These are phyloP conservation scores for Drosophila ohnishii DNA, from an alignment of 1,140 invertebrate species.

Conservation along the genomic window DNA sequence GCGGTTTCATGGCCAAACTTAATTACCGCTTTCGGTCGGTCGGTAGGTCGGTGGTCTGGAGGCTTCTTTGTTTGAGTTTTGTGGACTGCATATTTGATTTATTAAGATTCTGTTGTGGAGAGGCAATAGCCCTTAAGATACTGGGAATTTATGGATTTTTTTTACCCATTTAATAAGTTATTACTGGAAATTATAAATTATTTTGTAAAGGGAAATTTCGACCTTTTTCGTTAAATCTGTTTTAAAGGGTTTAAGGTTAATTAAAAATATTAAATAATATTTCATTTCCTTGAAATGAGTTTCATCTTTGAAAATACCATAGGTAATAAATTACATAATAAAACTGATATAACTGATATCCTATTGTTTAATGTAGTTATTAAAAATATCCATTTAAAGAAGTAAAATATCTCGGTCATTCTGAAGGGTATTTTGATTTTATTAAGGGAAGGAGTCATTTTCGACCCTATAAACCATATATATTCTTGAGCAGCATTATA, in stretches of 20 bases:
- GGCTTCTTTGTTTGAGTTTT: conserved; percentile 17
- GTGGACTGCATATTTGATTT: conserved; percentile 27
- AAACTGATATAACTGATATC: no score
- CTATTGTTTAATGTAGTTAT: no score
- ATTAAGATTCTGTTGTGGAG: conserved; percentile 13
- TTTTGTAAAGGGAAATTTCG: no score
- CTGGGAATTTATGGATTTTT: background rate
- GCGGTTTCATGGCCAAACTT: conserved; percentile 42
- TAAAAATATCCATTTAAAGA: no score
- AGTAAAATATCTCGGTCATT: no score
- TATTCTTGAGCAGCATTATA: no score
- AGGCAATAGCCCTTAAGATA: background rate
- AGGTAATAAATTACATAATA: no score
- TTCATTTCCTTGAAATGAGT: no score
- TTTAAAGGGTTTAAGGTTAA: background rate
- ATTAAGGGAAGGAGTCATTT: no score
- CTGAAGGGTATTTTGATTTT: no score
- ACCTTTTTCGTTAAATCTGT: background rate
- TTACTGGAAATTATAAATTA: background rate
- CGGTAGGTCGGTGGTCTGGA: background rate
- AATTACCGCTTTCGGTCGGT: conserved; percentile 32
- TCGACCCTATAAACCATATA: no score
- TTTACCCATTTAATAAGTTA: background rate
- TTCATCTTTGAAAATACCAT: no score
- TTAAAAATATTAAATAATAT: background rate